Conservation (phyloP, 1,140 invertebrate species). For the Ips typographus region DNA sequence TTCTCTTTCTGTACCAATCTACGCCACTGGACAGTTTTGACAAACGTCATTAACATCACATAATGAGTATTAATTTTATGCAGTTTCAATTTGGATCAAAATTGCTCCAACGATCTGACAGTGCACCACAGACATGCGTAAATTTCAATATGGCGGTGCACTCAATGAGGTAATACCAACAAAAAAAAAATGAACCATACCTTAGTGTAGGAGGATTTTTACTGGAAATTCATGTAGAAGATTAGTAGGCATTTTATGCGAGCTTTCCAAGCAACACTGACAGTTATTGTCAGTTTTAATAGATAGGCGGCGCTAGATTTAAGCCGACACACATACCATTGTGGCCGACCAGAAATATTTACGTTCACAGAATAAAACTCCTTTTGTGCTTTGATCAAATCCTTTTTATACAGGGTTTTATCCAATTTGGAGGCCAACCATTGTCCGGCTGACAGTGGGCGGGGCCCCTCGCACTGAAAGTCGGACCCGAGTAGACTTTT, state of each 20-base stretch:
- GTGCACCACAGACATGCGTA: no score
- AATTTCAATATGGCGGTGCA: no score
- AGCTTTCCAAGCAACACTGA: neutral
- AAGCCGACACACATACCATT: conserved; percentile 30
- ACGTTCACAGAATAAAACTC: conserved; percentile 30
- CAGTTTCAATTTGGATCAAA: no score
- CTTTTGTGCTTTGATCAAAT: conserved; percentile 23
- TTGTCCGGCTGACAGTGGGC: conserved; percentile 28
- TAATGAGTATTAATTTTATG: no score
- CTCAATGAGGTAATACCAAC: no score
- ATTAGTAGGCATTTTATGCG: neutral
- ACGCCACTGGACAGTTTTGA: no score
- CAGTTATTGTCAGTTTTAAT: conserved; percentile 27
- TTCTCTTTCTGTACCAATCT: no score
- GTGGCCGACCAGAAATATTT: conserved; percentile 28
- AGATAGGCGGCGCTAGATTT: conserved; percentile 28
- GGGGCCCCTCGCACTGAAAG: conserved; percentile 13
- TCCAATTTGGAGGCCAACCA: conserved; percentile 28
- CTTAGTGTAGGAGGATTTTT: no score
- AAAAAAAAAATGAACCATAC: no score
- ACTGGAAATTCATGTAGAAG: no score
- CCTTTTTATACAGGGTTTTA: conserved; percentile 31
- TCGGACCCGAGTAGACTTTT: conserved; percentile 16
- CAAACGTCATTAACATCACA: no score
- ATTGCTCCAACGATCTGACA: no score